Evolutionary conservation across 2,797 vertebrate genomes (phyloP).

Genomic region (Alosa sapidissima): DNA sequence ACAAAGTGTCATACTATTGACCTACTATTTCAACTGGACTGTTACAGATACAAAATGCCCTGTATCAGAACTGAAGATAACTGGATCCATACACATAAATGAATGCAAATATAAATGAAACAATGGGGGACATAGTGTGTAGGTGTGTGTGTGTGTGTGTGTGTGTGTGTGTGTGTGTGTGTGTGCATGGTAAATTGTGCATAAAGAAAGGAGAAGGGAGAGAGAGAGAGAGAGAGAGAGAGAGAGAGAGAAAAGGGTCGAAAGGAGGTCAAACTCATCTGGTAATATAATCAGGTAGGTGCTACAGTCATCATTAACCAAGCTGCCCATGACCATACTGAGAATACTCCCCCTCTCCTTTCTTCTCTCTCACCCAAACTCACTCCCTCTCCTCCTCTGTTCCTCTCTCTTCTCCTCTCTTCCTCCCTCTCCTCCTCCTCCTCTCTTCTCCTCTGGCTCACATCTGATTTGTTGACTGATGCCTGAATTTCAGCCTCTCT

Average conservation of each 20-base stretch:
- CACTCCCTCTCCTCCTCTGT: background rate
- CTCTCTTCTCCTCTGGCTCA: background rate
- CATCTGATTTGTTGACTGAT: background rate
- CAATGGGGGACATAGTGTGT: constrained; percentile 40
- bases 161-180: constrained; percentile 61
- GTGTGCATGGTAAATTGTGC: background rate
- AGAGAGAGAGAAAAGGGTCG: background rate
- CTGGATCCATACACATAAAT: no score
- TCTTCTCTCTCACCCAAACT: background rate
- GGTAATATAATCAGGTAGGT: constrained; percentile 18
- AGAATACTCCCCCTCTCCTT: background rate
- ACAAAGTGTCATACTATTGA: no score
- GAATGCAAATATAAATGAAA: no score
- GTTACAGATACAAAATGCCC: no score
- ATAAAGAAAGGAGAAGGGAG: background rate
- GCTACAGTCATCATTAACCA: constrained; percentile 13
- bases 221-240: background rate
- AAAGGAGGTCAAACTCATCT: background rate
- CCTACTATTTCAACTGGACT: no score
- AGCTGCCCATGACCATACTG: background rate
- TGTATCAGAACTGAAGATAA: no score
- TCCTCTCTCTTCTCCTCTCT: no score
- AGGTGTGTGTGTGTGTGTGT: constrained; percentile 66
- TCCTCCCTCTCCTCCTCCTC: background rate
- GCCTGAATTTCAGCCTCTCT: background rate